These are phyloP conservation scores for Antitype chi DNA, from an alignment of 2,888 invertebrate species.

Conservation along the genomic window DNA sequence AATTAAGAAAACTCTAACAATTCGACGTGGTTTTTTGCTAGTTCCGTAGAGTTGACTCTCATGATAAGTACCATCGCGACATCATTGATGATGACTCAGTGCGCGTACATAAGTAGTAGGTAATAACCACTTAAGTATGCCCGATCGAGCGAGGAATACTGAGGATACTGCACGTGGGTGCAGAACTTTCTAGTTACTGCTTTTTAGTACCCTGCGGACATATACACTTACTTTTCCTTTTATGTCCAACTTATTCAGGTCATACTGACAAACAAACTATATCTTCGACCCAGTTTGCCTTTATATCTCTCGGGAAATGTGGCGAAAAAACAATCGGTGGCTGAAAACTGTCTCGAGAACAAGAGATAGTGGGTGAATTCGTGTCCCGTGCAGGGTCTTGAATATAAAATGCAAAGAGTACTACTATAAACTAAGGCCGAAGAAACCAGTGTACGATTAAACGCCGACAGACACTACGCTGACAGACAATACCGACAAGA, in stretches of 20 bases:
- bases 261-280: not conserved
- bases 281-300: not conserved
- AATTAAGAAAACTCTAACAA: not conserved
- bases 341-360: not conserved
- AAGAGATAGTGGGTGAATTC: not conserved
- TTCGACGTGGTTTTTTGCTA: not conserved
- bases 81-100: not conserved
- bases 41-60: not conserved
- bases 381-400: not conserved
- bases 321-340: not conserved
- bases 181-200: not conserved
- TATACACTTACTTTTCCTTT: not conserved
- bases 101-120: not conserved
- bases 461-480: too few species aligned
- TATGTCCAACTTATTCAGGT: not conserved
- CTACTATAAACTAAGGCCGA: not conserved
- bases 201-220: not conserved
- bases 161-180: not conserved
- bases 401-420: not conserved
- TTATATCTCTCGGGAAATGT: not conserved
- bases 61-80: not conserved
- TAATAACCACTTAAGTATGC: not conserved
- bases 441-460: too few species aligned
- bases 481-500: too few species aligned
- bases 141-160: not conserved